Evolutionary conservation across 2,113 vertebrate genomes (phyloP).

Genomic region (Glareola pratincola): DNA sequence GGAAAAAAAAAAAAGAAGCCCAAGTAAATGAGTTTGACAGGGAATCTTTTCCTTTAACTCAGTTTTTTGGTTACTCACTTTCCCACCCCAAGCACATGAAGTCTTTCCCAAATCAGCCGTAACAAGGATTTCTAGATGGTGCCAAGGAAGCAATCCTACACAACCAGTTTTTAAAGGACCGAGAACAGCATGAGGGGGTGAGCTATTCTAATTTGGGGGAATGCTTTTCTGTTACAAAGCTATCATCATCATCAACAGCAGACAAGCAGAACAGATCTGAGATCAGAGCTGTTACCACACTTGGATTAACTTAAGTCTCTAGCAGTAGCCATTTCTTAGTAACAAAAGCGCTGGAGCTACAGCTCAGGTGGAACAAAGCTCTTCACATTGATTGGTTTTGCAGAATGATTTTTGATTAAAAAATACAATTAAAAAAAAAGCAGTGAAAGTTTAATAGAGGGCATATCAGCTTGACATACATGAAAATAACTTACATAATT

Average conservation of each 20-base stretch:
- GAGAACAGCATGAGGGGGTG: fast-evolving
- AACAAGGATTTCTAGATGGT: background rate
- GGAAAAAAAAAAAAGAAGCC: background rate
- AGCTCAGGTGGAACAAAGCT: background rate
- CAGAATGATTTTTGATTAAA: constrained; percentile 2
- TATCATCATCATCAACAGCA: background rate
- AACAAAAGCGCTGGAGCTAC: background rate
- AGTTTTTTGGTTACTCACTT: background rate
- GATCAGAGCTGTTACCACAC: background rate
- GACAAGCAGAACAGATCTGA: background rate
- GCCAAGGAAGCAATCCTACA: background rate
- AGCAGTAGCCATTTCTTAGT: background rate
- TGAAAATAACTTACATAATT: constrained; percentile 8
- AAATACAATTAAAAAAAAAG: background rate
- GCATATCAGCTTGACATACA: background rate
- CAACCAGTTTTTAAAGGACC: background rate
- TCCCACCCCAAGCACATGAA: background rate
- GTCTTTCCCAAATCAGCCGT: background rate
- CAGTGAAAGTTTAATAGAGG: constrained; percentile 16
- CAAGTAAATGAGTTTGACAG: background rate
- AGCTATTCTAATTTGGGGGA: background rate
- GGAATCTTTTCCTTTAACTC: background rate
- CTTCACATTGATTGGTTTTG: background rate
- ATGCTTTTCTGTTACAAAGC: background rate
- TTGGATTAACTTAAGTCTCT: background rate